Base-by-base conservation (phyloP, 2,888 invertebrate genomes). In the Zonitis immaculata region DNA sequence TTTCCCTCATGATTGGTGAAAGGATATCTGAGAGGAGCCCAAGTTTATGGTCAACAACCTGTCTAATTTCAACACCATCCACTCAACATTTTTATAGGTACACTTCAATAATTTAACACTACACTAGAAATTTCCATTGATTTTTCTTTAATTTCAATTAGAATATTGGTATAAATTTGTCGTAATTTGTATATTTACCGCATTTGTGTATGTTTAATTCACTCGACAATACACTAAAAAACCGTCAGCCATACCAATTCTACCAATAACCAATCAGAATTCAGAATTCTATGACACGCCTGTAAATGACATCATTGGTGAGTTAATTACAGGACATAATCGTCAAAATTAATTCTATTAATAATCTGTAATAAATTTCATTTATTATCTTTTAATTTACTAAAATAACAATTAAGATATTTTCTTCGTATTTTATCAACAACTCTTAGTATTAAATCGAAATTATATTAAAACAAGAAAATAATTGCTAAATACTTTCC, bases 161-260 rank as follows among this genome's bases (percentile, higher is more conserved):
- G n/a, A n/a, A n/a, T n/a, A n/a, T n/a, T n/a, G n/a, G n/a, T n/a
- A n/a, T n/a, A n/a, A n/a, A n/a, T 49, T 26, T 39, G 56, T 49
- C 52, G 53, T 51, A 52, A 55, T 48, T 49, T 58, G 54, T 57
- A 56, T 58, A 58, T 61, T 65, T 63, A 59, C 64, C 60, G 60
- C 60, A 63, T 64, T 68, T 70, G 60, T 63, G 60, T 63, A 66
- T 65, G 60, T 67, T 63, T 61, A 59, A 60, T 52, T 59, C 54
- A 52, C 9, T 27, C 2, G 3, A 27, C 58, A 52, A n/a, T n/a
- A n/a, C n/a, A n/a, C n/a, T n/a, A n/a, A 54, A 58, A 61, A 66
- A 67, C 59, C 58, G 67, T 71, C 73, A 67, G 73, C 73, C 73
- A 74, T 74, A 74, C 75, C 71, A 75, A 71, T 73, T 73, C 74